Base-by-base conservation (phyloP, 2,888 invertebrate genomes). In the Caradrina clavipalpis region DNA sequence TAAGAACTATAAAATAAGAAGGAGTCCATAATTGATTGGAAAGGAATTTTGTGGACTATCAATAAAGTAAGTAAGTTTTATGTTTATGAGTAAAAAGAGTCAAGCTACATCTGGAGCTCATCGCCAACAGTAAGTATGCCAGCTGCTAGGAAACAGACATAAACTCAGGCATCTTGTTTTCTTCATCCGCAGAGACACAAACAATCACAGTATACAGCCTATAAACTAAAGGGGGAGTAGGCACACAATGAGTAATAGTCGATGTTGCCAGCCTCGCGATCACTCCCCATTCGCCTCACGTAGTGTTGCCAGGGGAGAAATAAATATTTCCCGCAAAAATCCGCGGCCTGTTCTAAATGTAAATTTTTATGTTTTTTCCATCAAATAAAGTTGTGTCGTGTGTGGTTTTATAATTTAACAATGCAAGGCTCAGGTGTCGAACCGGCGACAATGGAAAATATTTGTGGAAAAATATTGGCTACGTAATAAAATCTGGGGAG, bases 301-400 rank as follows among this genome's bases (percentile, higher is more conserved):
- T 94, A 93, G 89, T 89, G 92, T 90, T 92, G 90, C 91, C 94
- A 90, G 87, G 95, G 94, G 94, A 94, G 90, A 89, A 87, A 94
- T 94, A 94, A 93, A 94, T 93, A 92, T 94, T 89, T 87, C 86
- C 87, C 61, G 55, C 62, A 83, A 86, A 88, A 91, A 93, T 92
- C 91, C 90, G 90, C 90, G 89, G 89, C 88, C 90, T 90, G 89
- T 87, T 94, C 89, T 89, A 86, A 94, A 95, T 95, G 95, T 89
- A 92, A 94, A 94, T 95, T 94, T 93, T 93, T 91, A 93, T 92
- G 92, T 91, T 92, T 93, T 90, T 88, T 87, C 87, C 87, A 86
- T 89, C 87, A 85, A 88, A 88, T 88, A 88, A 87, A 89, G 81
- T 87, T 84, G 83, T 88, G 87, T 86, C 89, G 89, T 88, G 89